Evolutionary conservation across 2,113 vertebrate genomes (phyloP).

Genomic region (Sceloporus undulatus): DNA sequence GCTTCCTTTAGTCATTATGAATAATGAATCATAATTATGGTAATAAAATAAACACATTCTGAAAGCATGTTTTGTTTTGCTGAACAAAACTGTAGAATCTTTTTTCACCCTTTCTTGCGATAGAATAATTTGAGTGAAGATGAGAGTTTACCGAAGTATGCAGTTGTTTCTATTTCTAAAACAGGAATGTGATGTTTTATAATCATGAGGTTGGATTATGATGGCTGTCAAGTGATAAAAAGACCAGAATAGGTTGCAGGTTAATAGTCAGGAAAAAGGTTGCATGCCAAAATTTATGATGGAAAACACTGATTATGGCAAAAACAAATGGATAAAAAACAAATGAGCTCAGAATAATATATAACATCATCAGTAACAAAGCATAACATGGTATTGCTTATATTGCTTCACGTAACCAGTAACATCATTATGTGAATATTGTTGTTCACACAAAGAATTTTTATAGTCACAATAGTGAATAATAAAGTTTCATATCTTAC

Average conservation of each 20-base stretch:
- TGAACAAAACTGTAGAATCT: constrained; percentile 44
- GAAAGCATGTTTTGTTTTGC: constrained; percentile 1
- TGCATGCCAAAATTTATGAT: constrained; percentile 37
- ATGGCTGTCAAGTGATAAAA: constrained; percentile 66
- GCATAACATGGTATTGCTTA: neutral
- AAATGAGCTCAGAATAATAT: neutral
- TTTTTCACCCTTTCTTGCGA: constrained; percentile 29
- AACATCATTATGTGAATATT: no score
- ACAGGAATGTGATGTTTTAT: constrained; percentile 55
- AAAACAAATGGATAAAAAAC: neutral
- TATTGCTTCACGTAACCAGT: no score
- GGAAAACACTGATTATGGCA: neutral
- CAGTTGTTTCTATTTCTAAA: constrained; percentile 50
- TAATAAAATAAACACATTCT: constrained; percentile 14
- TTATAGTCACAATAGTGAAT: constrained; percentile 45
- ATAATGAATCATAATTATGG: constrained; percentile 20
- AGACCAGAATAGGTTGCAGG: constrained; percentile 59
- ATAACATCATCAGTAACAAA: constrained; percentile 12
- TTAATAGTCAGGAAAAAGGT: constrained; percentile 19
- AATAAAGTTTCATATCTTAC: constrained; percentile 15
- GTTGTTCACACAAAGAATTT: constrained; percentile 35
- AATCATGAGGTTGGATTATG: neutral
- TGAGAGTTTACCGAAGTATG: constrained; percentile 2
- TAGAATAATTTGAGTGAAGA: neutral
- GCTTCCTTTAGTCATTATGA: constrained; percentile 6